phyloP scores from a whole-genome alignment of 2,888 invertebrate genomes.

The Spilarctia lutea region DNA sequence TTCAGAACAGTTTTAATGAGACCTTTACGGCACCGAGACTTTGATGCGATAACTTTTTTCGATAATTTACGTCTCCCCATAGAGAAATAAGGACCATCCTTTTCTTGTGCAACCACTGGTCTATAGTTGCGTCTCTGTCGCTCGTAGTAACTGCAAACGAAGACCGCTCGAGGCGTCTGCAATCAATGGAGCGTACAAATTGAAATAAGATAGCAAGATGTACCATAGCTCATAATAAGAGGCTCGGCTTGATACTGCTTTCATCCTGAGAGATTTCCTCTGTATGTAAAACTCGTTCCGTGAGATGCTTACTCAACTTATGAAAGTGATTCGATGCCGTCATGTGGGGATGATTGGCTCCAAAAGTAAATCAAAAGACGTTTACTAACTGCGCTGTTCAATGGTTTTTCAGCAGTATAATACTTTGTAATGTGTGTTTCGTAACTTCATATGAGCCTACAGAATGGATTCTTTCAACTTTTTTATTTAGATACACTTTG shows the following conservation, averaged over 20 bases:
- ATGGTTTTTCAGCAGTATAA: conserved; percentile 12
- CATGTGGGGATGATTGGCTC: conserved; percentile 55
- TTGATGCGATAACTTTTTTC: conserved; percentile 85
- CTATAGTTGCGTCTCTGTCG: conserved; percentile 62
- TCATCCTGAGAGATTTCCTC: conserved; percentile 56
- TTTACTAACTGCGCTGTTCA: conserved; percentile 39
- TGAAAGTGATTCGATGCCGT: conserved; percentile 48
- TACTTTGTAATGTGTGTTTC: conserved; percentile 24
- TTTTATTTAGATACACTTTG: conserved; percentile 5
- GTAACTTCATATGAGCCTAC: conserved; percentile 9
- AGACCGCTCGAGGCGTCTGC: conserved; percentile 80
- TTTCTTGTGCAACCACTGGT: conserved; percentile 53
- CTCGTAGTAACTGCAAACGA: conserved; percentile 74
- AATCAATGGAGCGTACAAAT: conserved; percentile 86
- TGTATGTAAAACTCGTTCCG: conserved; percentile 63
- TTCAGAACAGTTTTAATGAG: conserved; percentile 85
- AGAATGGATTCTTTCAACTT: conserved; percentile 3
- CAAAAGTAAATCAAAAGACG: conserved; percentile 57
- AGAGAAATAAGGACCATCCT: conserved; percentile 72
- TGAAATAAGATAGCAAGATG: conserved; percentile 84
- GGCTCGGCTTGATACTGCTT: conserved; percentile 52
- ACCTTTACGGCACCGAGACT: conserved; percentile 79
- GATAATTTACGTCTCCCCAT: conserved; percentile 78
- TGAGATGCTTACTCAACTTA: conserved; percentile 47
- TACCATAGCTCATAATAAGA: conserved; percentile 77